Conservation (phyloP, 2,888 invertebrate species). For the Aleiodes alternator region DNA sequence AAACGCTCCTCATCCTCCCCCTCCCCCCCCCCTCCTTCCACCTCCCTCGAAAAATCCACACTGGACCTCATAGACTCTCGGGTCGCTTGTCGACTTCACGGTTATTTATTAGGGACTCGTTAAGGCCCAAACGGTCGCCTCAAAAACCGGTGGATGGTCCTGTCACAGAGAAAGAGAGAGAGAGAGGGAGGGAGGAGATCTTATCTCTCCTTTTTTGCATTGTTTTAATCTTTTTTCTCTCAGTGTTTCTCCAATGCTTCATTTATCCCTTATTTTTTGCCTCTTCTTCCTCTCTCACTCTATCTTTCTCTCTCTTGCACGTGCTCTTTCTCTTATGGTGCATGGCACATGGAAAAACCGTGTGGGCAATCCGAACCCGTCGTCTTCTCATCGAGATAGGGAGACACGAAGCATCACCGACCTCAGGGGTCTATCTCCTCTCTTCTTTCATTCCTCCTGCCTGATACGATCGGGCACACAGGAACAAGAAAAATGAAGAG, state of each 20-base stretch:
- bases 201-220: conserved; percentile 64
- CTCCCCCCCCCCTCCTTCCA: conserved; percentile 2
- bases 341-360: neutral
- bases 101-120: conserved; percentile 73
- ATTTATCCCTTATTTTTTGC: conserved; percentile 20
- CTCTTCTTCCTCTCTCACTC: conserved; percentile 31
- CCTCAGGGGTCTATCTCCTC: conserved; percentile 34
- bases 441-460: neutral
- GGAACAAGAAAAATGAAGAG: conserved; percentile 8
- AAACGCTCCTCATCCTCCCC: conserved; percentile 28
- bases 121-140: conserved; percentile 62
- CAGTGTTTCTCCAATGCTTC: conserved; percentile 10
- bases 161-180: conserved; percentile 61
- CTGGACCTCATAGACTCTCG: conserved; percentile 7
- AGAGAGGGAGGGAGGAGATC: conserved; percentile 40
- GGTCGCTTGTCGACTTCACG: conserved; percentile 42
- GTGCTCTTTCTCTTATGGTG: too few relatives aligned
- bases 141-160: conserved; percentile 56
- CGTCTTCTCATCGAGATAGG: conserved; percentile 54
- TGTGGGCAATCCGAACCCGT: conserved; percentile 37
- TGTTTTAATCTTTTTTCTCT: conserved; percentile 66
- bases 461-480: conserved; percentile 53
- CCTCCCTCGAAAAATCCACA: conserved; percentile 23
- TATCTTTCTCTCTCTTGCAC: conserved; percentile 34
- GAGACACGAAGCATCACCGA: conserved; percentile 44